Evolutionary conservation across 2,113 vertebrate genomes (phyloP).

Genomic region (Apodemus sylvaticus): DNA sequence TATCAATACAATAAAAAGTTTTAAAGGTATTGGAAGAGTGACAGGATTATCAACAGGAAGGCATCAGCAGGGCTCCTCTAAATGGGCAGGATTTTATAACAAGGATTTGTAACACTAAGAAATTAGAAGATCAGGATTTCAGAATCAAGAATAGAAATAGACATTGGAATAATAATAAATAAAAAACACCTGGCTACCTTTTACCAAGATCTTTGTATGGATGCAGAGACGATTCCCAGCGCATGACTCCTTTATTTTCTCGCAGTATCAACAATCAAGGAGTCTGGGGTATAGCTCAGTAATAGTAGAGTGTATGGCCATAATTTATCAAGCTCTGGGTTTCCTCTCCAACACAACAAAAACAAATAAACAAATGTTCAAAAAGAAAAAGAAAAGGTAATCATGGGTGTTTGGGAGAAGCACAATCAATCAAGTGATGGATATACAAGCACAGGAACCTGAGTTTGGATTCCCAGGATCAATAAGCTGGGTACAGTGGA

Average conservation of each 20-base stretch:
- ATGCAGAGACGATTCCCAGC: background rate
- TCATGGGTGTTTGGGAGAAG: background rate
- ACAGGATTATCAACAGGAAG: background rate
- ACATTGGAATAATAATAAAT: background rate
- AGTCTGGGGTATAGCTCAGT: background rate
- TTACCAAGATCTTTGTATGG: background rate
- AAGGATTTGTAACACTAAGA: background rate
- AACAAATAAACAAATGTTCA: background rate
- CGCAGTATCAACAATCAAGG: background rate
- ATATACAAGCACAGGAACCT: background rate
- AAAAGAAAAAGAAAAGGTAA: background rate
- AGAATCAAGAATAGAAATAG: background rate
- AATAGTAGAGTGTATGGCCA: background rate
- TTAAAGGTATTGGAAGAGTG: background rate
- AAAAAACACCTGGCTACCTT: background rate
- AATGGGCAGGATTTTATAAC: slow-evolving; percentile 5
- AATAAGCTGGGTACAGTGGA: background rate
- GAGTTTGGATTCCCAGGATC: background rate
- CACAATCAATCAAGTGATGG: too few species aligned
- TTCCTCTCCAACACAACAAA: background rate
- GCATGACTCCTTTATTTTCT: background rate
- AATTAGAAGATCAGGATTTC: background rate
- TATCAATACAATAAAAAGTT: background rate
- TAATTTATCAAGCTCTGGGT: background rate
- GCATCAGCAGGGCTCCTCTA: background rate